A percentile compares a stretch with the other conserved stretches of the same genome.
phyloP scores from a whole-genome alignment of 1,140 invertebrate species.

The Arion vulgaris region DNA sequence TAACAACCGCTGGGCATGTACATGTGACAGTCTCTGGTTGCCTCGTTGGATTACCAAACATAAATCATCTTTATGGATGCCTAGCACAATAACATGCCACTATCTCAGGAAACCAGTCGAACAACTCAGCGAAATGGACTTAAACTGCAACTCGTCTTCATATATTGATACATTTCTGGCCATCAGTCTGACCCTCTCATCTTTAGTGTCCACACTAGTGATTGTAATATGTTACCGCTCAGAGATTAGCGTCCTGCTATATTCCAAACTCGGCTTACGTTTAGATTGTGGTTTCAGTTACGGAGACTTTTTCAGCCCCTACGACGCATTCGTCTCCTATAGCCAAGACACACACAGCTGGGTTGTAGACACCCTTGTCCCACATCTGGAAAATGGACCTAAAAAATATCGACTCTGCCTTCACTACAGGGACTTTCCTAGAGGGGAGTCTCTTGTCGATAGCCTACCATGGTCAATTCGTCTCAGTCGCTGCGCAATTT shows the following conservation, averaged over 20 bases:
- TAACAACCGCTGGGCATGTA: conserved; percentile 45
- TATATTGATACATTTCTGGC: conserved; percentile 36
- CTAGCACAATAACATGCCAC: conserved; percentile 27
- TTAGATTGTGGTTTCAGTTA: conserved; percentile 35
- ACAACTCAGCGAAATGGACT: conserved; percentile 20
- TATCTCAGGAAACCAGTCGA: conserved; percentile 36
- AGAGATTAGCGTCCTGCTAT: conserved; percentile 44
- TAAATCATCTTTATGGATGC: conserved; percentile 5
- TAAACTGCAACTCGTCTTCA: conserved; percentile 37
- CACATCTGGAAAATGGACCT: conserved; percentile 86
- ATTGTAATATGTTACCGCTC: conserved; percentile 38
- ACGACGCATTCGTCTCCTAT: conserved; percentile 94
- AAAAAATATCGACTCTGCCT: conserved; percentile 92
- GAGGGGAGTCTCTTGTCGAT: conserved; percentile 81
- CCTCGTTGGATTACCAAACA: conserved; percentile 40
- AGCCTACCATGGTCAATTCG: conserved; percentile 77
- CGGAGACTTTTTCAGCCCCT: conserved; percentile 34
- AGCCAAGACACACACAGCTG: conserved; percentile 93
- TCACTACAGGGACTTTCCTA: conserved; percentile 90
- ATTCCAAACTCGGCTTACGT: conserved; percentile 37
- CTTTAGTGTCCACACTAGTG: conserved; percentile 1
- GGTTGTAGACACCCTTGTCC: conserved; percentile 85
- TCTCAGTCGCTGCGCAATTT: conserved; percentile 77
- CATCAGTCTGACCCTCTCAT: conserved; percentile 16
- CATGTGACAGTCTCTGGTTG: conserved; percentile 44